Conservation (phyloP, 2,888 invertebrate species). For the Pyrgus malvae region DNA sequence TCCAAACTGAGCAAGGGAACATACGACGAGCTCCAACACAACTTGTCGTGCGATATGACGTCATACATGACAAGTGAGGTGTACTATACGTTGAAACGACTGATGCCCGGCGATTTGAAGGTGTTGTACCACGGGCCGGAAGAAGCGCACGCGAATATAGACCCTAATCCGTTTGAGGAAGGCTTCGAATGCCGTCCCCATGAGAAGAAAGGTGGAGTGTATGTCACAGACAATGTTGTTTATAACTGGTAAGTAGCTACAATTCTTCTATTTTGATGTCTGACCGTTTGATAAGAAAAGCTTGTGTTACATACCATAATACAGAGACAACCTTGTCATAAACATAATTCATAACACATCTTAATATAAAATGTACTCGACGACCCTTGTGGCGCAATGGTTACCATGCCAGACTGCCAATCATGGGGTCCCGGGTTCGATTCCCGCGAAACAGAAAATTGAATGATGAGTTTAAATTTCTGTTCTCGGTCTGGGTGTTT, state of each 20-base stretch:
- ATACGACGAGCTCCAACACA: slow-evolving; percentile 71
- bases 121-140: slow-evolving; percentile 83
- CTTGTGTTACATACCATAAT: too few relatives aligned
- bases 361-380: too few relatives aligned
- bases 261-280: too few relatives aligned
- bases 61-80: slow-evolving; percentile 88
- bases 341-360: too few relatives aligned
- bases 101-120: slow-evolving; percentile 93
- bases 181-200: slow-evolving; percentile 83
- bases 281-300: too few relatives aligned
- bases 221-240: slow-evolving; percentile 90
- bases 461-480: too few relatives aligned
- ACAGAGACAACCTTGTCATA: too few relatives aligned
- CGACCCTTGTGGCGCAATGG: too few relatives aligned
- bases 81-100: slow-evolving; percentile 89
- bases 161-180: slow-evolving; percentile 87
- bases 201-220: slow-evolving; percentile 90
- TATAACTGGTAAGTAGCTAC: slow-evolving; percentile 85
- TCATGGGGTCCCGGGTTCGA: too few relatives aligned
- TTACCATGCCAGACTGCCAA: too few relatives aligned
- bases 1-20: slow-evolving; percentile 44
- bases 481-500: too few relatives aligned
- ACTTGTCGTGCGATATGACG: slow-evolving; percentile 86
- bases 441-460: too few relatives aligned
- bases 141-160: slow-evolving; percentile 65